Evolutionary conservation across 2,888 invertebrate genomes (phyloP).

Genomic region (Mythimna loreyi): DNA sequence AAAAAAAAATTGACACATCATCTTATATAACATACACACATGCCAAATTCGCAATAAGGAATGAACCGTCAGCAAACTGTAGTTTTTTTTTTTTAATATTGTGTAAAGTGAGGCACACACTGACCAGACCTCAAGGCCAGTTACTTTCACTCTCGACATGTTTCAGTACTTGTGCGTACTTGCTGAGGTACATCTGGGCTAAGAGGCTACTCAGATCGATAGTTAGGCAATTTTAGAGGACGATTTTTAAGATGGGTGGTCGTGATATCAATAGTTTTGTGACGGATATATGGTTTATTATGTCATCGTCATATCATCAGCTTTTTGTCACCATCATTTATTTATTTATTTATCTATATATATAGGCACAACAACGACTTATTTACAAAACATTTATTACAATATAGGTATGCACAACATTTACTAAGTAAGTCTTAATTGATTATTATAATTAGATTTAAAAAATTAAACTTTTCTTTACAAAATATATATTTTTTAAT

Average conservation of each 20-base stretch:
- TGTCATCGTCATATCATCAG: too few relatives aligned
- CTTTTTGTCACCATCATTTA: too few relatives aligned
- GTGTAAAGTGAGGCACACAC: slow-evolving; percentile 41
- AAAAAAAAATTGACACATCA: slow-evolving; percentile 14
- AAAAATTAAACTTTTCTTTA: too few relatives aligned
- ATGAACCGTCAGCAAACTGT: slow-evolving; percentile 4
- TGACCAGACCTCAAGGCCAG: slow-evolving; percentile 46
- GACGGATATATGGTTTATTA: not conserved
- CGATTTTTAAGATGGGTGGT: not conserved
- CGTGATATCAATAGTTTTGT: not conserved
- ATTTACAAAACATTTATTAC: too few relatives aligned
- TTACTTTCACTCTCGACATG: slow-evolving; percentile 54
- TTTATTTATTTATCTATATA: too few relatives aligned
- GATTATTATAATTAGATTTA: too few relatives aligned
- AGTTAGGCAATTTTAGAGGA: slow-evolving; percentile 10
- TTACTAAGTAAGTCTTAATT: too few relatives aligned
- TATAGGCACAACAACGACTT: too few relatives aligned
- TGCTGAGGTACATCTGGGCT: slow-evolving; percentile 33
- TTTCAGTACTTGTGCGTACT: slow-evolving; percentile 37
- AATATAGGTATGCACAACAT: too few relatives aligned
- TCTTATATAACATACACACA: slow-evolving; percentile 41
- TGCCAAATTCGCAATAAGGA: slow-evolving; percentile 31
- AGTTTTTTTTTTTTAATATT: slow-evolving; percentile 49
- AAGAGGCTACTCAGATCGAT: slow-evolving; percentile 24
- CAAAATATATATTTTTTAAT: too few relatives aligned